Percentiles rank a stretch among this genome's conserved stretches.
Evolutionary conservation across 2,888 invertebrate genomes (phyloP).

Genomic region (Drosophila nr. perissopoda): DNA sequence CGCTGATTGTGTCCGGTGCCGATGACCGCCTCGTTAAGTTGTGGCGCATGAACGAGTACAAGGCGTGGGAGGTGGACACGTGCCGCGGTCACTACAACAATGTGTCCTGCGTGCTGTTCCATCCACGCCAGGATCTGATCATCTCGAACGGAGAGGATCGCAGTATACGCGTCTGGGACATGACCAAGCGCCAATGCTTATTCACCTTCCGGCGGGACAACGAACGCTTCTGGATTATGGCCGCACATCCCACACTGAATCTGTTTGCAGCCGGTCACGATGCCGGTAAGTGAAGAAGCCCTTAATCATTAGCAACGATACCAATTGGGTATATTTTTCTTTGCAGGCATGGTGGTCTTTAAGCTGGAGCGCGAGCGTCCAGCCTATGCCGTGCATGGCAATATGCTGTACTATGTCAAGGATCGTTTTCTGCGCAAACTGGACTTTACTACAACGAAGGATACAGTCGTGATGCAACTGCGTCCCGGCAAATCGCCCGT

Average conservation of each 20-base stretch:
- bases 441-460: conserved; percentile 97
- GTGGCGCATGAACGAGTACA: conserved; percentile 99
- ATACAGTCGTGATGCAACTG: conserved; percentile 96
- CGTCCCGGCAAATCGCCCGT: conserved; percentile 91
- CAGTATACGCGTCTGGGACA: conserved; percentile 99
- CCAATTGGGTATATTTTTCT: neutral
- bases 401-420: conserved; percentile 97
- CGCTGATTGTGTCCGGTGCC: conserved; percentile 98
- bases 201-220: conserved; percentile 97
- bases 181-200: conserved; percentile 96
- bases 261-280: conserved; percentile 99
- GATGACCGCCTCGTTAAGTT: conserved; percentile 98
- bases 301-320: neutral
- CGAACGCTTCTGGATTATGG: conserved; percentile 98
- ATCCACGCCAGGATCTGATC: conserved; percentile 98
- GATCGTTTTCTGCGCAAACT: conserved; percentile 95
- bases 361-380: conserved; percentile 97
- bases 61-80: conserved; percentile 99
- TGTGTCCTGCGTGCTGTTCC: conserved; percentile 98
- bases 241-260: conserved; percentile 97
- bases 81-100: conserved; percentile 99
- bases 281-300: conserved; percentile 91
- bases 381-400: conserved; percentile 96
- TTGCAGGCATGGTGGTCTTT: conserved; percentile 85
- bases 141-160: conserved; percentile 99